Evolutionary conservation across 2,113 vertebrate species (phyloP).

Genomic region (Chinchilla lanigera): DNA sequence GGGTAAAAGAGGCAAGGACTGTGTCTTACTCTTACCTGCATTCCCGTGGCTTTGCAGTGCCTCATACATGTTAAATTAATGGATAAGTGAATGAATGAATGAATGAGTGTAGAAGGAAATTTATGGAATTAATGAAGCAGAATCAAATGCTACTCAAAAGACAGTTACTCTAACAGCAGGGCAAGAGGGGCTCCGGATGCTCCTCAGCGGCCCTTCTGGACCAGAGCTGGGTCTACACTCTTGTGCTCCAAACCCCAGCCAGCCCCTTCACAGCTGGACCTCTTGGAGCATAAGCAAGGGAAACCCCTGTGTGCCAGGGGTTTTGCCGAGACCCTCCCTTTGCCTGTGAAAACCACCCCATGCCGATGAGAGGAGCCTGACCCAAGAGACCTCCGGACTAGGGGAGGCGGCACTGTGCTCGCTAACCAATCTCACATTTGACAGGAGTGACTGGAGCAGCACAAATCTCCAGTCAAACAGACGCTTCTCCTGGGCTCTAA

Average conservation of each 20-base stretch:
- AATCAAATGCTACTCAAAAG: constrained; percentile 44
- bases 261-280: not conserved
- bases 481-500: constrained; percentile 44
- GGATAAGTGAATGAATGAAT: not conserved
- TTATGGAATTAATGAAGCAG: constrained; percentile 49
- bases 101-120: not conserved
- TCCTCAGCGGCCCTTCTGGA: not conserved
- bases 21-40: not conserved
- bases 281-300: not conserved
- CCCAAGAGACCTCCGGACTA: constrained; percentile 12
- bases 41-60: not conserved
- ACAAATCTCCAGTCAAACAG: constrained; percentile 33
- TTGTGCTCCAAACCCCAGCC: not conserved
- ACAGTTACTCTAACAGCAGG: constrained; percentile 36
- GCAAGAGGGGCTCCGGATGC: not conserved
- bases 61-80: not conserved
- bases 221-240: not conserved
- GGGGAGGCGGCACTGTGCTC: not conserved
- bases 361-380: not conserved
- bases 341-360: not conserved
- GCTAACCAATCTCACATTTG: constrained; percentile 64
- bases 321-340: constrained; percentile 13
- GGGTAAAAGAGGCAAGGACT: not conserved
- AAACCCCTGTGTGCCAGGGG: not conserved
- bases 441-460: constrained; percentile 10